Percentiles rank a stretch among this genome's conserved stretches.
Conservation (phyloP, 2,888 invertebrate genomes). For the Leptinotarsa peninsularis region DNA sequence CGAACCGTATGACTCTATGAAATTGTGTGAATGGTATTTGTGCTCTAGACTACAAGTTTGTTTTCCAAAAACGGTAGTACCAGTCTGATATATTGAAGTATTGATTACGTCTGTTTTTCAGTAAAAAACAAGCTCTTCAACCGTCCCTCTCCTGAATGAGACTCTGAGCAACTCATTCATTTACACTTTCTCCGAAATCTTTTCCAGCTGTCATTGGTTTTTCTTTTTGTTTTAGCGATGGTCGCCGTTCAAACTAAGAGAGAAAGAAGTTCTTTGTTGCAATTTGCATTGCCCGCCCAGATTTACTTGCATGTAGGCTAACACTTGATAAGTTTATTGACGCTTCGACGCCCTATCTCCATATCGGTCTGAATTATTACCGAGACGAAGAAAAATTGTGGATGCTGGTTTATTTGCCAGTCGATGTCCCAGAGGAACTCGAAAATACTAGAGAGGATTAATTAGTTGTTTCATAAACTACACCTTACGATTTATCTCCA, state of each 20-base stretch:
- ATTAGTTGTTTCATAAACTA: background rate
- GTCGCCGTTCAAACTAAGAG: background rate
- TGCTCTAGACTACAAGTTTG: too few relatives aligned
- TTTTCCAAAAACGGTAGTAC: too few relatives aligned
- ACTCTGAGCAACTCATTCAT: background rate
- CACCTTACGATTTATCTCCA: too few relatives aligned
- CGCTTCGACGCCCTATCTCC: background rate
- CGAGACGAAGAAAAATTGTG: background rate
- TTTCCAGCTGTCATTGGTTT: background rate
- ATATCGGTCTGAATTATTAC: slow-evolving; percentile 5
- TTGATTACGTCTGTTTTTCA: too few relatives aligned
- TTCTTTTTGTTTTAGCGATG: background rate
- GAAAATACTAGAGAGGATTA: background rate
- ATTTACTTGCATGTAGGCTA: slow-evolving; percentile 13
- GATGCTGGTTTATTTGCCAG: background rate
- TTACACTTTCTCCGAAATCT: background rate
- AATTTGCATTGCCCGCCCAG: slow-evolving; percentile 18
- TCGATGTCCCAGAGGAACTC: background rate
- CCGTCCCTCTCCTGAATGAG: background rate
- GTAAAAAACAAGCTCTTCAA: background rate
- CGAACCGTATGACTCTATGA: too few relatives aligned
- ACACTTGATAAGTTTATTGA: slow-evolving; percentile 24
- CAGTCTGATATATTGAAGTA: too few relatives aligned
- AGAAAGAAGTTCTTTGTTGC: background rate
- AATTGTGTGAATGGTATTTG: too few relatives aligned